Evolutionary conservation across 2,797 vertebrate genomes (phyloP), one percentile per base, ranked within the genome.

Genomic region (Oreortyx pictus): DNA sequence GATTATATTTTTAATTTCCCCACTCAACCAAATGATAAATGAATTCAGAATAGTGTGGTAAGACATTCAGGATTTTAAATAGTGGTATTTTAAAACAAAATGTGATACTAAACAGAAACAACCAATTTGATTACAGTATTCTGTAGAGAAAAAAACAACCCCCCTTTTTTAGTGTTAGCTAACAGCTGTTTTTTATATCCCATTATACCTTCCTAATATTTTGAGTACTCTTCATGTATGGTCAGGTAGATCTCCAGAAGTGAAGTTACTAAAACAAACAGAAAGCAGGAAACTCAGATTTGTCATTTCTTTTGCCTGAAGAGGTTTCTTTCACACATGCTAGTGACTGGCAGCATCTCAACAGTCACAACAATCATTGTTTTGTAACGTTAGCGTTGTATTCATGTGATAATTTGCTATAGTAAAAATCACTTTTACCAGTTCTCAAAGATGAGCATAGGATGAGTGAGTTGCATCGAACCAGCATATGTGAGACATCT

Each of bases 11-110:
- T 94, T 74, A 73, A 80, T 85, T 85, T 94, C 52, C 54, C 61
- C 96, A 59, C 81, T 86, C 71, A 93, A 88, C 37, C 64, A 95
- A 95, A 82, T 62, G 70, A 79, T 86, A 96, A 95, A 94, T 89
- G 22, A 94, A 86, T 60, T 91, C 82, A 95, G 74, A 66, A 52
- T 33, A 89, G 46, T 60, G 67, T 72, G 46, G 92, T 86, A 95
- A 78, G 35, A 86, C 84, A 89, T 23, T 64, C 83, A 92, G 61
- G 86, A 85, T 89, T 94, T 94, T 87, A 93, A 94, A 94, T 66
- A 87, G 73, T 16, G 94, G 37, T 88, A 33, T 71, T 86, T 89
- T 54, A 71, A 91, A 91, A 76, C 33, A 86, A 82, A 89, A 84
- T 46, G 74, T 68, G 78, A 54, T 88, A 92, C 62, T 31, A 87